A percentile compares a stretch with the other conserved stretches of the same genome.
phyloP scores from a whole-genome alignment of 2,888 invertebrate species.

The Pherbina coryleti region DNA sequence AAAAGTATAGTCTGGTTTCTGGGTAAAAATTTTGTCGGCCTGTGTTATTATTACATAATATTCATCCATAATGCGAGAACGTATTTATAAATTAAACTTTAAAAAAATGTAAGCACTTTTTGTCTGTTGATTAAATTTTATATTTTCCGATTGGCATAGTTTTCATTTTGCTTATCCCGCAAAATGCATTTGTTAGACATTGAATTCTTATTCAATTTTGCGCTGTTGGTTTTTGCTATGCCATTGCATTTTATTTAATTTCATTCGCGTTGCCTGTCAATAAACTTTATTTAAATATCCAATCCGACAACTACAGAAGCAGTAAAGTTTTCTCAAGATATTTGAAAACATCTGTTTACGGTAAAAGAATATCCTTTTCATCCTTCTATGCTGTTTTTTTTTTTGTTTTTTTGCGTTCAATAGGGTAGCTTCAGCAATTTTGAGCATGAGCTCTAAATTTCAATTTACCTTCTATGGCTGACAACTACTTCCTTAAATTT shows the following conservation, averaged over 20 bases:
- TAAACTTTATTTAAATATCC: slow-evolving; percentile 34
- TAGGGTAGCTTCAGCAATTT: background rate
- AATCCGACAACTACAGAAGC: background rate
- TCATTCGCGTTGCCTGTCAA: slow-evolving; percentile 26
- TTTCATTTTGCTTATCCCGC: slow-evolving; percentile 15
- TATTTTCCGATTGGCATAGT: background rate
- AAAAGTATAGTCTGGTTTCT: no score
- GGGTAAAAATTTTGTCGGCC: no score
- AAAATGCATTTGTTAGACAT: background rate
- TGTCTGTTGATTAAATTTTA: no score
- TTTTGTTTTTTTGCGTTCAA: slow-evolving; percentile 7
- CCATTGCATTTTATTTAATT: slow-evolving; percentile 13
- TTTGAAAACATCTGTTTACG: slow-evolving; percentile 33
- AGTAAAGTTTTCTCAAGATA: slow-evolving; percentile 27
- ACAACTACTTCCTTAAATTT: background rate
- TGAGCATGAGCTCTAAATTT: slow-evolving; percentile 27
- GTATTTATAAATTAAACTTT: no score
- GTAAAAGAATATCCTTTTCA: background rate
- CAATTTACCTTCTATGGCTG: slow-evolving; percentile 13
- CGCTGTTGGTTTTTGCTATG: background rate
- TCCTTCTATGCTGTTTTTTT: background rate
- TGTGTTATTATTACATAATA: no score
- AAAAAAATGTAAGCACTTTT: no score
- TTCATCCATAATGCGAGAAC: no score
- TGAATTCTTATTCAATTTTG: slow-evolving; percentile 28